These are phyloP conservation scores for Dufourea novaeangliae DNA, from an alignment of 1,140 invertebrate species.

Conservation along the genomic window DNA sequence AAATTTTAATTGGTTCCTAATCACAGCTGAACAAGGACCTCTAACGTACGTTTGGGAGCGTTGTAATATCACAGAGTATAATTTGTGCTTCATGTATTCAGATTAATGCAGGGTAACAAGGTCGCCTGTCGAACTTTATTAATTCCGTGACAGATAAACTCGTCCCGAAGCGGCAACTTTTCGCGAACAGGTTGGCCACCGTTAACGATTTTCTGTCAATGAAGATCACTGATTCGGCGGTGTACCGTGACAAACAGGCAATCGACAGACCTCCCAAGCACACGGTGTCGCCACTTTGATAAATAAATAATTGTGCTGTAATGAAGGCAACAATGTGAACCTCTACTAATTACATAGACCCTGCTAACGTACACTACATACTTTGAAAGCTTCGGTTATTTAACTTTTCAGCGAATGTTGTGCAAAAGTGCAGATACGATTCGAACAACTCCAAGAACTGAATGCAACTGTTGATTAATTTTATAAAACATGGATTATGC, in stretches of 20 bases:
- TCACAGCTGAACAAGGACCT: no score
- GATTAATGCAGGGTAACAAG: slow-evolving; percentile 43
- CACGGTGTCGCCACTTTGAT: background rate
- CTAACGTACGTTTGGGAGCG: background rate
- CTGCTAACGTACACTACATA: no score
- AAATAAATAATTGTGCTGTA: slow-evolving; percentile 36
- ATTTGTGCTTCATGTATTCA: slow-evolving; percentile 13
- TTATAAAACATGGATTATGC: no score
- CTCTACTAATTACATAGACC: slow-evolving; percentile 21
- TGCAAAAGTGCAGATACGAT: no score
- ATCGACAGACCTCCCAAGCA: no score
- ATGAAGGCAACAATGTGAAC: slow-evolving; percentile 21
- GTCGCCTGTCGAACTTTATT: slow-evolving; percentile 57
- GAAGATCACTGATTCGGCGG: background rate
- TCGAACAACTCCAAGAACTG: no score
- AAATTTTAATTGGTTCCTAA: no score
- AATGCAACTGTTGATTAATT: no score
- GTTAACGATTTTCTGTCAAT: slow-evolving; percentile 74
- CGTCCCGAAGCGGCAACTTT: slow-evolving; percentile 37
- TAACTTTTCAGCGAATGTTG: no score
- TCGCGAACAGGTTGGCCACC: slow-evolving; percentile 8
- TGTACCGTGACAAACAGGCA: background rate
- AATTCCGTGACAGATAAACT: slow-evolving; percentile 57
- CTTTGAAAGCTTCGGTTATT: no score
- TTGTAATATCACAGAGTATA: background rate